Conservation (phyloP, 2,888 invertebrate genomes). For the Azorinus chamasolen region DNA sequence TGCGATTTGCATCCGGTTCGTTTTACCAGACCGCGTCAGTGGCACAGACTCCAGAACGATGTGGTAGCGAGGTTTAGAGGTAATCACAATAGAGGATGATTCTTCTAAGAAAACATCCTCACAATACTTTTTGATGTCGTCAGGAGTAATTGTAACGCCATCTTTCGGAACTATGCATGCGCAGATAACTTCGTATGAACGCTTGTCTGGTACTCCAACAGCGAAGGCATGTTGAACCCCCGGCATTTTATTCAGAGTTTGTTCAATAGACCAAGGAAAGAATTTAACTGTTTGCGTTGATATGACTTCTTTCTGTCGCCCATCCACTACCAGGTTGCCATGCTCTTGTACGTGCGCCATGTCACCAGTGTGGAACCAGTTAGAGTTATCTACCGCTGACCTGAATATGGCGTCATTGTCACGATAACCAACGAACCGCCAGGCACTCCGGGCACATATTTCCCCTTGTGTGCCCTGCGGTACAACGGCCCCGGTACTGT, state of each 20-base stretch:
- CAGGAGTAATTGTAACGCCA: constrained; percentile 10
- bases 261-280: constrained; percentile 53
- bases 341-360: constrained; percentile 40
- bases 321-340: constrained; percentile 43
- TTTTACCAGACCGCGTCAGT: constrained; percentile 43
- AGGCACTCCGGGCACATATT: constrained; percentile 35
- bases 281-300: constrained; percentile 40
- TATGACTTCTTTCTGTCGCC: constrained; percentile 44
- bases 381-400: constrained; percentile 21
- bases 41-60: constrained; percentile 41
- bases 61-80: constrained; percentile 41
- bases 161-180: constrained; percentile 47
- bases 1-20: constrained; percentile 35
- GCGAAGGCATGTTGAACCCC: constrained; percentile 37
- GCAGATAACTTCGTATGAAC: constrained; percentile 47
- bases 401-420: constrained; percentile 14
- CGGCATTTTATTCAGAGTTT: constrained; percentile 28
- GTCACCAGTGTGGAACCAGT: constrained; percentile 56
- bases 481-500: constrained; percentile 30
- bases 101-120: constrained; percentile 40
- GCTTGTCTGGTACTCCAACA: constrained; percentile 55
- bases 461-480: constrained; percentile 36
- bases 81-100: constrained; percentile 23
- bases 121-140: constrained; percentile 38
- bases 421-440: constrained; percentile 43